Evolutionary conservation across 2,888 invertebrate genomes (phyloP).

Genomic region (Rhagophthalmus giganteus): DNA sequence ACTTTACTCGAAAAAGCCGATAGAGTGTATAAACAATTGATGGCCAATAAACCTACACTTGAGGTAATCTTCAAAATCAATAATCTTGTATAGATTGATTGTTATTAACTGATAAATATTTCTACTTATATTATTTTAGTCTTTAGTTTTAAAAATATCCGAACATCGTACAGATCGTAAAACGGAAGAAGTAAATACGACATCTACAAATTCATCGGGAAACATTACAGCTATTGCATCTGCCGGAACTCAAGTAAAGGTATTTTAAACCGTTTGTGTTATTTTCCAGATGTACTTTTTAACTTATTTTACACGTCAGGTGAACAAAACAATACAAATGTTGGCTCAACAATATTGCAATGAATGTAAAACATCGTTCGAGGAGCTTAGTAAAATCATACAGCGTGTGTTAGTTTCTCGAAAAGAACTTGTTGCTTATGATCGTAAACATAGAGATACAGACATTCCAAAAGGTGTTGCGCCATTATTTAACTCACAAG

Average conservation of each 20-base stretch:
- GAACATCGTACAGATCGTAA: constrained; percentile 80
- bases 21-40: constrained; percentile 86
- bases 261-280: too few relatives aligned
- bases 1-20: constrained; percentile 92
- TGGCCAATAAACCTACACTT: constrained; percentile 85
- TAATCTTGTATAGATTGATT: too few relatives aligned
- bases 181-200: constrained; percentile 53
- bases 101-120: too few relatives aligned
- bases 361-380: constrained; percentile 93
- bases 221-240: constrained; percentile 35
- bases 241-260: constrained; percentile 56
- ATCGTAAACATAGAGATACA: constrained; percentile 76
- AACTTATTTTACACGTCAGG: constrained; percentile 58
- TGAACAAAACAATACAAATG: constrained; percentile 91
- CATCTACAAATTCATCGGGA: constrained; percentile 37
- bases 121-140: too few relatives aligned
- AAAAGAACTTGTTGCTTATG: constrained; percentile 88
- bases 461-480: constrained; percentile 40
- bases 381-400: constrained; percentile 88
- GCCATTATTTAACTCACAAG: constrained; percentile 16
- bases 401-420: constrained; percentile 90
- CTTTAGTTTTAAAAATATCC: constrained; percentile 81
- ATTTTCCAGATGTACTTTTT: too few relatives aligned
- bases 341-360: constrained; percentile 93
- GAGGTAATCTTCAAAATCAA: constrained; percentile 60